Percentiles rank a stretch among this genome's conserved stretches.
These are phyloP conservation scores for Oscheius myriophilus DNA, from an alignment of 2,888 invertebrate genomes.

Conservation along the genomic window DNA sequence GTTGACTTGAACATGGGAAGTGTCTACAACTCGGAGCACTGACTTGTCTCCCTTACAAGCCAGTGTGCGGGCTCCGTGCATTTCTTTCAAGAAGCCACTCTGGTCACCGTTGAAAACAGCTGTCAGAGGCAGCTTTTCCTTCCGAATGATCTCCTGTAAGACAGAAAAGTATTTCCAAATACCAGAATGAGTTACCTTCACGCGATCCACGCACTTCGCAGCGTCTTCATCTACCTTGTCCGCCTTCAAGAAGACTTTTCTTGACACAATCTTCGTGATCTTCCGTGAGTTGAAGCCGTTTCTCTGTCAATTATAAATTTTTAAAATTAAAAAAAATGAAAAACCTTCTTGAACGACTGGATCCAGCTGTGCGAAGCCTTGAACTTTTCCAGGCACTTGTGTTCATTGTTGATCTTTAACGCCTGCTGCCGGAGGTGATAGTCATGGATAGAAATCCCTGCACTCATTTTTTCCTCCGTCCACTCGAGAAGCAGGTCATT, in stretches of 20 bases:
- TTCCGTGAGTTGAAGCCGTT: too few relatives aligned
- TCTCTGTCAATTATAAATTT: too few relatives aligned
- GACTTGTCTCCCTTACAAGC: conserved; percentile 23
- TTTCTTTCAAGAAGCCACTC: conserved; percentile 30
- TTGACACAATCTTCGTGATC: conserved; percentile 11
- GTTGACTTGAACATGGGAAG: not conserved
- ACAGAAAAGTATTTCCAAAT: too few relatives aligned
- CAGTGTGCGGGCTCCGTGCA: conserved; percentile 24
- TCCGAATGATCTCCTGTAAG: not conserved
- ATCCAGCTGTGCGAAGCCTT: conserved; percentile 2
- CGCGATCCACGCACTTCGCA: not conserved
- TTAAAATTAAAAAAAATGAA: too few relatives aligned
- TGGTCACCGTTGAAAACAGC: conserved; percentile 34
- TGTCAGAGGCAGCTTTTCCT: not conserved
- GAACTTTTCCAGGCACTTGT: not conserved
- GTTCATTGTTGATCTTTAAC: conserved; percentile 1
- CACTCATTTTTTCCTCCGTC: too few relatives aligned
- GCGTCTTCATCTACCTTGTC: not conserved
- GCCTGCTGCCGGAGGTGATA: too few relatives aligned
- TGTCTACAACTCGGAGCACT: conserved; percentile 12
- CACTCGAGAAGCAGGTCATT: too few relatives aligned
- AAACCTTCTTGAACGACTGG: conserved; percentile 1
- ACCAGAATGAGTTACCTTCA: not conserved
- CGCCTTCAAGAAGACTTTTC: not conserved
- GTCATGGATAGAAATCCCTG: too few relatives aligned